phyloP scores from a whole-genome alignment of 1,140 invertebrate species.

The Panonychus citri region DNA sequence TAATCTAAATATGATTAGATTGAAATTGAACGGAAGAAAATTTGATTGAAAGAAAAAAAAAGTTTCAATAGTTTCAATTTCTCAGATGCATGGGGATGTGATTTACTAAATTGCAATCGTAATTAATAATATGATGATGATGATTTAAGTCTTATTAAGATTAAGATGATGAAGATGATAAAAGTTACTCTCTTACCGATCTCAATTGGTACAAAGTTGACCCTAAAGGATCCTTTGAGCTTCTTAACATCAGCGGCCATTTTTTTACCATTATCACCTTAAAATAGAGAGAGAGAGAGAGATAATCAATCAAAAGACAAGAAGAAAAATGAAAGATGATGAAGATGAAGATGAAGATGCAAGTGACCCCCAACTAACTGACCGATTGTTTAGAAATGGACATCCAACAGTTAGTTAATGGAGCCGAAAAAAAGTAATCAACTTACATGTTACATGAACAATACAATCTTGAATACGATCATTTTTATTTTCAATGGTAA shows the following conservation, averaged over 20 bases:
- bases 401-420: neutral
- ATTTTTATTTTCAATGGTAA: conserved; percentile 35
- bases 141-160: no score
- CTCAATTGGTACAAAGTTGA: conserved; percentile 47
- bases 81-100: no score
- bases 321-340: neutral
- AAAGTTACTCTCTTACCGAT: conserved; percentile 39
- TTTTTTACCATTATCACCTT: conserved; percentile 48
- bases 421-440: neutral
- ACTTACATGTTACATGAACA: conserved; percentile 25
- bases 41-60: no score
- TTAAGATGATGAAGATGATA: no score
- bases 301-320: neutral
- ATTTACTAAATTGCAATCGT: no score
- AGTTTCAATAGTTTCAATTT: no score
- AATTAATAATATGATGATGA: no score
- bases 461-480: conserved; percentile 20
- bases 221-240: conserved; percentile 7
- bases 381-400: no score
- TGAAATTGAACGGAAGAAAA: neutral
- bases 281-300: conserved; percentile 27
- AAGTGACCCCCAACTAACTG: no score
- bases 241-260: neutral
- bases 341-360: neutral
- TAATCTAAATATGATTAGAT: no score